Evolutionary conservation across 2,113 vertebrate genomes (phyloP).

Genomic region (Phasianus colchicus): DNA sequence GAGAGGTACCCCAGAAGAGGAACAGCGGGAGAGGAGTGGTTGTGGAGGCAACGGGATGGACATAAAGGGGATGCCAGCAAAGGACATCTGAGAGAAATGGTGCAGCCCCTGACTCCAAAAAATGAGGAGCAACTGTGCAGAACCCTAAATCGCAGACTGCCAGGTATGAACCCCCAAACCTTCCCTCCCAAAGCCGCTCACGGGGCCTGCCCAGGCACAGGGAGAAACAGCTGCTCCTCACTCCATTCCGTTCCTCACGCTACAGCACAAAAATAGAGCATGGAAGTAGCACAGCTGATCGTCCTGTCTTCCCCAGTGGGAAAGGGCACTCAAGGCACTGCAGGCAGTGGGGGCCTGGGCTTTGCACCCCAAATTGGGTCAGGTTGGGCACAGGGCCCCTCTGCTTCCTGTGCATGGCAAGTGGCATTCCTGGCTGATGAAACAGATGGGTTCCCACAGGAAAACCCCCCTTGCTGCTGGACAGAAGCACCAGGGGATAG

Average conservation of each 20-base stretch:
- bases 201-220: background rate
- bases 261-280: background rate
- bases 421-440: constrained; percentile 11
- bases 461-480: background rate
- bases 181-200: background rate
- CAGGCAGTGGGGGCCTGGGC: background rate
- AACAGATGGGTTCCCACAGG: background rate
- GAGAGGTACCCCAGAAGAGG: background rate
- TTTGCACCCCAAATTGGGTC: constrained; percentile 52
- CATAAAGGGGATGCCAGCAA: background rate
- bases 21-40: background rate
- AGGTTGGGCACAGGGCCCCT: background rate
- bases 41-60: background rate
- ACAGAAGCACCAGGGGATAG: constrained; percentile 11
- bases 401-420: background rate
- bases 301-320: background rate
- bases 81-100: accelerated
- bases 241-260: background rate
- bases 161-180: background rate
- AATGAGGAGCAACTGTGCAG: background rate
- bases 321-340: background rate
- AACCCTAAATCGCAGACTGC: background rate
- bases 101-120: background rate
- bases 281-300: background rate
- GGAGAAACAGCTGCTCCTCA: constrained; percentile 36